Conservation (phyloP, 2,113 vertebrate genomes). For the Trichechus manatus region DNA sequence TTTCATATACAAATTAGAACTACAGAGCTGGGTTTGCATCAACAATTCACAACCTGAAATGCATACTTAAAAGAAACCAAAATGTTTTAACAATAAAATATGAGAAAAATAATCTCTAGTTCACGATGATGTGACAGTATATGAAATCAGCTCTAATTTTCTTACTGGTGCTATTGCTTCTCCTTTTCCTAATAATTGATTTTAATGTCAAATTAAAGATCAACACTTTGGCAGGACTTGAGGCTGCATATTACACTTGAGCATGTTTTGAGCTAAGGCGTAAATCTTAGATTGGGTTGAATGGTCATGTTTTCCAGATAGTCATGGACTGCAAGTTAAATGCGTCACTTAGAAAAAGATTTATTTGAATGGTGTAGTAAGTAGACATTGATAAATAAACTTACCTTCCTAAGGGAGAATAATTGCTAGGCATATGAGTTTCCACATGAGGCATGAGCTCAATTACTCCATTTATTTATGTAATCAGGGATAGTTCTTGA, state of each 20-base stretch:
- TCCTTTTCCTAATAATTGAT: conserved; percentile 82
- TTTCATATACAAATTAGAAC: conserved; percentile 86
- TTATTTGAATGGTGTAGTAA: conserved; percentile 85
- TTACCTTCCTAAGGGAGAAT: conserved; percentile 83
- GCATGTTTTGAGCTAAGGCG: conserved; percentile 78
- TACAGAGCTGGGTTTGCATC: conserved; percentile 66
- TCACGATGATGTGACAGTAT: conserved; percentile 80
- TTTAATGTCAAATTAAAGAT: conserved; percentile 86
- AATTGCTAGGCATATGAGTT: conserved; percentile 86
- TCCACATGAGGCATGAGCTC: conserved; percentile 80
- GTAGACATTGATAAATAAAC: conserved; percentile 87
- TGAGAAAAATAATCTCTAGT: conserved; percentile 75
- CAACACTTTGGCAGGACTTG: conserved; percentile 73
- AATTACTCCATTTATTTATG: conserved; percentile 86
- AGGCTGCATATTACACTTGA: conserved; percentile 72
- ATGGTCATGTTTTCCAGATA: conserved; percentile 88
- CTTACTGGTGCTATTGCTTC: conserved; percentile 67
- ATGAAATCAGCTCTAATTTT: conserved; percentile 82
- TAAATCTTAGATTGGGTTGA: conserved; percentile 87
- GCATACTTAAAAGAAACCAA: conserved; percentile 83
- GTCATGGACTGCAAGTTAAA: conserved; percentile 83
- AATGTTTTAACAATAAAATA: conserved; percentile 85
- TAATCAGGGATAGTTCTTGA: conserved; percentile 83
- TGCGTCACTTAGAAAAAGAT: conserved; percentile 86
- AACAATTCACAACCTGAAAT: conserved; percentile 80